These are phyloP conservation scores for Bergia puertoricense DNA, from an alignment of 92 coral and sea anemone genomes.

Conservation along the genomic window DNA sequence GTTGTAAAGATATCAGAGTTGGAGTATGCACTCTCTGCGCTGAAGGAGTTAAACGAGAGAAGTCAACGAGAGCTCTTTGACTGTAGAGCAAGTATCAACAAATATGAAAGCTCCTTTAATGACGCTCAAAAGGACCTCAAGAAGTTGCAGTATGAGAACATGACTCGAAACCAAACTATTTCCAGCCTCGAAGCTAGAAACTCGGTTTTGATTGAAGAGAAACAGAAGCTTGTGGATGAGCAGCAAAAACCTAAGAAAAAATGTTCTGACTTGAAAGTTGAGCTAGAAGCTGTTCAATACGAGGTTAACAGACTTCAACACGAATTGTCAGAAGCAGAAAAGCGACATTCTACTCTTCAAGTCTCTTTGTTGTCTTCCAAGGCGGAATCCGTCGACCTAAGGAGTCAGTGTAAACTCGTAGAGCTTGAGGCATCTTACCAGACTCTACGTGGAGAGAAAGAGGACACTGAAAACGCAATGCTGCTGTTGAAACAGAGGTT, in stretches of 20 bases:
- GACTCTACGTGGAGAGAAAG: slow-evolving; percentile 50
- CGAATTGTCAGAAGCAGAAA: slow-evolving; percentile 12
- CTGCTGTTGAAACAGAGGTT: slow-evolving; percentile 43
- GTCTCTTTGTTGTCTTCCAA: background rate
- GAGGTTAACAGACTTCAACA: slow-evolving; percentile 21
- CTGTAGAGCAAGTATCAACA: background rate
- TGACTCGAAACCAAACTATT: slow-evolving; percentile 6
- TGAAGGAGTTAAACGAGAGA: background rate
- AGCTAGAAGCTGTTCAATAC: slow-evolving; percentile 13
- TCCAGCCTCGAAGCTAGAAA: slow-evolving; percentile 10
- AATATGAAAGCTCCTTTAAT: background rate
- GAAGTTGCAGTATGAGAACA: background rate
- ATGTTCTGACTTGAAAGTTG: slow-evolving; percentile 6
- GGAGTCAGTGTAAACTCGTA: slow-evolving; percentile 32
- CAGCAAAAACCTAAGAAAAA: slow-evolving; percentile 10
- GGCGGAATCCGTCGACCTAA: slow-evolving; percentile 7
- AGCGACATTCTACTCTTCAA: background rate
- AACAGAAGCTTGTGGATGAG: background rate
- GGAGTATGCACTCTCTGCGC: slow-evolving; percentile 2
- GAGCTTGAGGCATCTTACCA: slow-evolving; percentile 42
- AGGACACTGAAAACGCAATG: slow-evolving; percentile 47
- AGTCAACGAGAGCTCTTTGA: slow-evolving; percentile 2
- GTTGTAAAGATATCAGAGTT: background rate
- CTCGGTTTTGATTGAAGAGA: slow-evolving; percentile 1
- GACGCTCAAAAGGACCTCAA: slow-evolving; percentile 13